Evolutionary conservation across 2,888 invertebrate species (phyloP).

Genomic region (Diaphora mendica): DNA sequence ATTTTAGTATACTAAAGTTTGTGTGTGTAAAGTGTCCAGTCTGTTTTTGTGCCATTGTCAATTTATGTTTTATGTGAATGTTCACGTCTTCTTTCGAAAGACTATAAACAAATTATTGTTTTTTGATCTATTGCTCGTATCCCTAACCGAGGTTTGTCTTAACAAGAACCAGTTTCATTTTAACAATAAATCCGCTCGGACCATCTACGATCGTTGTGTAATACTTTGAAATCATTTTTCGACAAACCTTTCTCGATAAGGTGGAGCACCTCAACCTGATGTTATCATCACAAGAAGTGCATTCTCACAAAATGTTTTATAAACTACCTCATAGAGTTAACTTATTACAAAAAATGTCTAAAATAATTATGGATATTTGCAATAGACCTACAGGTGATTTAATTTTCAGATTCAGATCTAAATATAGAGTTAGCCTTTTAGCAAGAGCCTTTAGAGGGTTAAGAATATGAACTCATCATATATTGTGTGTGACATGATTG

Average conservation of each 20-base stretch:
- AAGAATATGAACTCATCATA: neutral
- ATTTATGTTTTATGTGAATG: neutral
- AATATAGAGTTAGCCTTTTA: neutral
- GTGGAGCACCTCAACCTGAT: neutral
- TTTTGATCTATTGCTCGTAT: neutral
- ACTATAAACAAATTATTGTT: neutral
- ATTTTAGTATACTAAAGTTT: neutral
- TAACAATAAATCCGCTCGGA: neutral
- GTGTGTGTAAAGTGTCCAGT: neutral
- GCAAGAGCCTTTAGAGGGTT: neutral
- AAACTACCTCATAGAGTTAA: neutral
- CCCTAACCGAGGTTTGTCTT: neutral
- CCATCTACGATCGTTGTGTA: neutral
- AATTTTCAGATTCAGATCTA: neutral
- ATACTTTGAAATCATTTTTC: neutral
- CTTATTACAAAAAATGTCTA: neutral
- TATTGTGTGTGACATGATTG: neutral
- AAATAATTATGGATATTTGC: neutral
- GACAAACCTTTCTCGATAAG: neutral
- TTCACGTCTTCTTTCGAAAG: too few species aligned
- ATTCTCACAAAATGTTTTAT: neutral
- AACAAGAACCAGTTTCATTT: neutral
- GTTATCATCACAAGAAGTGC: too few species aligned
- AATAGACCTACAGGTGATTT: neutral
- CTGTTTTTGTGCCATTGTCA: constrained; percentile 4